Evolutionary conservation across 2,797 vertebrate species (phyloP).

Genomic region (Limnodromus scolopaceus): DNA sequence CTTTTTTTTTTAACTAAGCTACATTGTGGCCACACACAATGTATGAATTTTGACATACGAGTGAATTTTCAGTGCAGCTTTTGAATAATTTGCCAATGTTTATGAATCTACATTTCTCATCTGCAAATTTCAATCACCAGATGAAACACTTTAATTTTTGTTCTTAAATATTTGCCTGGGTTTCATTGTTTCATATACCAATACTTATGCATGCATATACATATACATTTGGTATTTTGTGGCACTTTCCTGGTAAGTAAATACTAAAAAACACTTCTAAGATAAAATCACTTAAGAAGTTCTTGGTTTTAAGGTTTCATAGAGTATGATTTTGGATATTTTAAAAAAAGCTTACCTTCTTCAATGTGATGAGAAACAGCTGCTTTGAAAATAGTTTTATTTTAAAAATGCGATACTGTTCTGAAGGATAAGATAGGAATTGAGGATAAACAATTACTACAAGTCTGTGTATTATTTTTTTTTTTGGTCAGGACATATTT

Average conservation of each 20-base stretch:
- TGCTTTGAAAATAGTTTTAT: background rate
- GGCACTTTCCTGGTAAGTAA: background rate
- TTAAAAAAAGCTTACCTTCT: background rate
- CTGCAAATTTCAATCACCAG: background rate
- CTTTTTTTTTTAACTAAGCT: background rate
- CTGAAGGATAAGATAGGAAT: background rate
- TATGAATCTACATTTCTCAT: background rate
- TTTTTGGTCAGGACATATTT: background rate
- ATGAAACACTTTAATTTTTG: background rate
- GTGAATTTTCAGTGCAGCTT: background rate
- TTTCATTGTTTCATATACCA: background rate
- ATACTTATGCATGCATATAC: background rate
- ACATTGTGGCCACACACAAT: background rate
- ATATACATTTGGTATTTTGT: background rate
- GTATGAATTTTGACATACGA: too few relatives aligned
- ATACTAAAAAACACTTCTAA: background rate
- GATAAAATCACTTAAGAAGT: background rate
- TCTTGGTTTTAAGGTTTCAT: background rate
- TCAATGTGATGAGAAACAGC: background rate
- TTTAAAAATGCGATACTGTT: background rate
- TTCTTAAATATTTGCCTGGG: background rate
- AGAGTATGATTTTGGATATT: background rate
- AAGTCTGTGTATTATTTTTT: background rate
- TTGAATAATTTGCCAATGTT: background rate
- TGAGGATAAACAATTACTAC: background rate